Percentiles rank a stretch among this genome's conserved stretches.
Conservation (phyloP, 1,140 invertebrate genomes). For the Cydia pomonella region DNA sequence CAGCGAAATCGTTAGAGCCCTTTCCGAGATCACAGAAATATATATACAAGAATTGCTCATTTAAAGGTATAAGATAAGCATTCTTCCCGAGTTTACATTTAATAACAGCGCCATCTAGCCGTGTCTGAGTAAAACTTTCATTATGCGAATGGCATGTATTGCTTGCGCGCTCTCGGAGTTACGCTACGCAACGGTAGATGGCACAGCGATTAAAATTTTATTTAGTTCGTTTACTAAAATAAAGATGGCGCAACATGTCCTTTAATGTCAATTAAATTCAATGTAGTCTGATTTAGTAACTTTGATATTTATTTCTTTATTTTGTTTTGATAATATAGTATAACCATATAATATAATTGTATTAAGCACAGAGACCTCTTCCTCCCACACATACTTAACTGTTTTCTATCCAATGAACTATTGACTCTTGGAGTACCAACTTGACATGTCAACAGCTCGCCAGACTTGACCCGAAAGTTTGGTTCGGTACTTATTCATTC, state of each 20-base stretch:
- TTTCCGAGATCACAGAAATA: too few species aligned
- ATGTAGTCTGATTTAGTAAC: too few species aligned
- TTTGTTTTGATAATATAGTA: background rate
- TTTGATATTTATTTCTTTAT: too few species aligned
- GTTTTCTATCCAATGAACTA: constrained; percentile 9
- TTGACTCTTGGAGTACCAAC: constrained; percentile 26
- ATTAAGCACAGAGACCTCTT: background rate
- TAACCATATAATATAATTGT: background rate
- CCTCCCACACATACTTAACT: background rate
- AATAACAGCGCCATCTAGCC: background rate
- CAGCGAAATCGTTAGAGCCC: too few species aligned
- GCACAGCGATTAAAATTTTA: background rate
- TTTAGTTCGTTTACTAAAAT: background rate
- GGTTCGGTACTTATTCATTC: background rate
- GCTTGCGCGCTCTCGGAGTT: background rate
- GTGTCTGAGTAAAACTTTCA: background rate
- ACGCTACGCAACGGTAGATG: background rate
- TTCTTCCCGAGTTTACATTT: background rate
- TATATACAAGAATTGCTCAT: too few species aligned
- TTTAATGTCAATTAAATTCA: background rate
- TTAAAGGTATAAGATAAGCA: too few species aligned
- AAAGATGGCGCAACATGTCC: constrained; percentile 2
- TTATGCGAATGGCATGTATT: too few species aligned
- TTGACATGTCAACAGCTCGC: constrained; percentile 24
- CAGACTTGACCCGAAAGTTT: background rate